Evolutionary conservation across 2,888 invertebrate species (phyloP), one percentile per base, ranked within the genome.

Genomic region (Eurois occulta): DNA sequence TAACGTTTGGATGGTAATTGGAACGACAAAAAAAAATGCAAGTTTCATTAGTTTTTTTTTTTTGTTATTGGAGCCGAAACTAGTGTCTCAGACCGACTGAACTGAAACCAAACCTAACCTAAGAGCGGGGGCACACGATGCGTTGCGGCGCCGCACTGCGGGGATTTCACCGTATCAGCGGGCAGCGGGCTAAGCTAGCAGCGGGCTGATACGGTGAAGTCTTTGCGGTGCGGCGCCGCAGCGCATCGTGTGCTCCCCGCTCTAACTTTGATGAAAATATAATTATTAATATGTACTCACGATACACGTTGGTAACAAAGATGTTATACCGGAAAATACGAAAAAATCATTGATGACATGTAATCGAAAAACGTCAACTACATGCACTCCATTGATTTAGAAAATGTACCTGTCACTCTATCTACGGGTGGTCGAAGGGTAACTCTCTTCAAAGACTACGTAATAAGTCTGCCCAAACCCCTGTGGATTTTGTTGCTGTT

Each of bases 1-100:
- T 75, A 75, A 84, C 72, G 78, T 87, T 76, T 84, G 79, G 62
- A 72, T 78, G 48, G 43, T 84, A 78, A 85, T 87, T 88, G 78
- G 55, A 80, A 71, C 55, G 58, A 72, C 38, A 72, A 67, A 77
- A 35, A 77, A 35, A 28, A 70, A 32, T 68, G 16, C 48, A 72
- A 69, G 52, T 71, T 77, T 28, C 13, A 62, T 62, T 75, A 28
- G 1, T 75, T 65, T 76, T 13, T 71, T 78, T 32, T 24, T 4
- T 21, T 43, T 66, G 13, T n/a, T 48, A 24, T 58, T 46, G 18
- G 46, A 18, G 35, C 18, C 1, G 1, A 21, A 48, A 24, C 24
- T 1, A 21, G 11, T 62, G 2, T 11, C n/a, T 0, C 13, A 68
- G 35, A 48, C 1, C n/a, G 18, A 32, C 18, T 58, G 32, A 70